phyloP scores from a whole-genome alignment of 2,113 vertebrate species.

The Nycticorax nycticorax region DNA sequence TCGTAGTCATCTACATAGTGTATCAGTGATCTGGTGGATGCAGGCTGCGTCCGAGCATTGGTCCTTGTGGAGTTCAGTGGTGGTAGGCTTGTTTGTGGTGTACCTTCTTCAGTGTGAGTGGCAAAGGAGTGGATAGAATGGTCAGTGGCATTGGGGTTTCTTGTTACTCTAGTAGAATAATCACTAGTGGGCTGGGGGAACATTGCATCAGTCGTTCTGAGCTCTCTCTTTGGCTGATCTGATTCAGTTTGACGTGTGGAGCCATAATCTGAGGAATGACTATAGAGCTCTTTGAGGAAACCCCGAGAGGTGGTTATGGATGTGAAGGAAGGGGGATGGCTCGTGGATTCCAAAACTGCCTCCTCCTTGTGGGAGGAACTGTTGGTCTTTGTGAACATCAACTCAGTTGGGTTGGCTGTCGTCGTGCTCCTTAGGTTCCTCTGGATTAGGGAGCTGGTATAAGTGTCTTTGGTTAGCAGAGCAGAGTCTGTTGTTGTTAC shows the following conservation, averaged over 20 bases:
- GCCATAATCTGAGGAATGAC: background rate
- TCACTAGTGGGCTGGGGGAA: background rate
- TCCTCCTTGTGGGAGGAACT: background rate
- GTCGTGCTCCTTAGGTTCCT: rapidly evolving
- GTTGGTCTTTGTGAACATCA: background rate
- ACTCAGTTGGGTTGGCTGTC: background rate
- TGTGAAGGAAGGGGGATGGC: background rate
- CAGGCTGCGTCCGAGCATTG: background rate
- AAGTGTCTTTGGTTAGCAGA: background rate
- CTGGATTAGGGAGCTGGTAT: background rate
- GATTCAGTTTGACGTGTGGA: background rate
- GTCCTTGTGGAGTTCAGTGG: background rate
- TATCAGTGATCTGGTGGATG: background rate
- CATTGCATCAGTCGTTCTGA: rapidly evolving
- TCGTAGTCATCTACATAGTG: constrained; percentile 48
- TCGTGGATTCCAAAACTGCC: background rate
- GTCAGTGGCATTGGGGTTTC: background rate
- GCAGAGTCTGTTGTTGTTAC: background rate
- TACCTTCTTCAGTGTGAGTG: background rate
- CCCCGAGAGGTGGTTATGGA: background rate
- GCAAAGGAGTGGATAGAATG: background rate
- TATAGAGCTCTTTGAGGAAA: background rate
- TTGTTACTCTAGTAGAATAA: background rate
- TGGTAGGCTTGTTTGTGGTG: background rate
- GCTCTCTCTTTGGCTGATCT: background rate